Base-by-base conservation (phyloP, 1,140 invertebrate genomes). In the Adelges cooleyi region DNA sequence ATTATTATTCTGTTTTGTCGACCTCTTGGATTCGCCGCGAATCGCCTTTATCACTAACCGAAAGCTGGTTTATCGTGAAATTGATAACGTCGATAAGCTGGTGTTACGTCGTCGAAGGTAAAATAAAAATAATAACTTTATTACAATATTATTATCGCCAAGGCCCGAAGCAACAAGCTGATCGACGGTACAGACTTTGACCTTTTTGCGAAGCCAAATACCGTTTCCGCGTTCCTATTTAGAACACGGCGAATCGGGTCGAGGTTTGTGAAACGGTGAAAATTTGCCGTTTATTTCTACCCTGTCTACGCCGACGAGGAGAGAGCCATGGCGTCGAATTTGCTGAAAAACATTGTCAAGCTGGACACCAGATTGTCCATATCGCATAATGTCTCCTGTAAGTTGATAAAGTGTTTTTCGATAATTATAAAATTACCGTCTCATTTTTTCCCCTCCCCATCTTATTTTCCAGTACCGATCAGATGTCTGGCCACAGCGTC, bases 191-290 rank as follows among this genome's bases (percentile, higher is more conserved):
- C 11, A 33, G 29, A 33, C 29, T 33, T 33, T 33, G 29, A 33
- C 29, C 29, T 33, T 33, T 33, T 33, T 33, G 11, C 11, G 5
- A 33, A 33, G 29, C 5, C 17, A 11, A 17, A 40, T 22, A 22
- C 40, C 29, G 27, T 62, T 62, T 62, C 56, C 56, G 56, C 40
- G 56, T 62, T 62, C 56, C 5, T 40, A n/a, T n/a, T 29, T 29
- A 8, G 22, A 3, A 18, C 42, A 0, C 10, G 27, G 20, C 42
- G n/a, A 48, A 18, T 33, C 11, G 3, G 54, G n/a, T 59, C 54
- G 42, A 5, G 15, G 25, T 46, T 20, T 52, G 27, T 50, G 25
- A 11, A 50, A 36, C 50, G 50, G 27, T 20, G 50, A 25, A 25
- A 15, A 44, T 38, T 54, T 20, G 33, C 29, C 18, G 33, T 20